phyloP scores from a whole-genome alignment of 2,797 vertebrate species.

The Gymnoscopelus microlampas region DNA sequence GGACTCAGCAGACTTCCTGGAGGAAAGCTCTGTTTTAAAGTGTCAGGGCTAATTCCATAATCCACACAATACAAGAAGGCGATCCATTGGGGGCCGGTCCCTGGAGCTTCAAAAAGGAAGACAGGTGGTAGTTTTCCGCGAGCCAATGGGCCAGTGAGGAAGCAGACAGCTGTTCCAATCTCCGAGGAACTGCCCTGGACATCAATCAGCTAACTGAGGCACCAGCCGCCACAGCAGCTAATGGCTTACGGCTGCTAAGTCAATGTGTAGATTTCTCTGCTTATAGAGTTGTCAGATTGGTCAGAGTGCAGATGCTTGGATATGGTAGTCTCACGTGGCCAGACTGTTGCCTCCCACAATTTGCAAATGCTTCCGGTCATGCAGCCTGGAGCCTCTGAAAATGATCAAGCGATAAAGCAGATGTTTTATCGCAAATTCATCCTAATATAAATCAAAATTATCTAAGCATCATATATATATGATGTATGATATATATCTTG shows the following conservation, averaged over 20 bases:
- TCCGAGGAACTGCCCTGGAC: conserved; percentile 28
- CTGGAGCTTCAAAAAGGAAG: conserved; percentile 33
- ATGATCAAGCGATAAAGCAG: too few species aligned
- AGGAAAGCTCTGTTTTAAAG: conserved; percentile 38
- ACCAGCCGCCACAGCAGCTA: conserved; percentile 3
- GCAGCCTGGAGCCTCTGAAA: too few species aligned
- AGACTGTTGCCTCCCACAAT: too few species aligned
- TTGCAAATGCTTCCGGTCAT: too few species aligned
- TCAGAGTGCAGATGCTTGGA: too few species aligned
- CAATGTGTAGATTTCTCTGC: conserved; percentile 18
- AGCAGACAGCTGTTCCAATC: conserved; percentile 55
- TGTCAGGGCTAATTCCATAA: conserved; percentile 50
- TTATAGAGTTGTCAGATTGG: background rate
- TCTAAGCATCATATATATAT: too few species aligned
- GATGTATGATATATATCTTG: too few species aligned
- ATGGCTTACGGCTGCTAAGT: conserved; percentile 11
- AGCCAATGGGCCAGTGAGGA: conserved; percentile 18
- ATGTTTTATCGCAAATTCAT: too few species aligned
- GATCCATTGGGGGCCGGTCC: conserved; percentile 46
- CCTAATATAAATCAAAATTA: too few species aligned
- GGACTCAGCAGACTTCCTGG: conserved; percentile 29
- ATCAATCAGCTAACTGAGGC: conserved; percentile 38
- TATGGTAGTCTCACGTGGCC: too few species aligned
- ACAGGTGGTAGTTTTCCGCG: conserved; percentile 54
- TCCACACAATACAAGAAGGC: conserved; percentile 47